These are phyloP conservation scores for Mesorhabditis spiculigera DNA, from an alignment of 2,888 invertebrate genomes.

Conservation along the genomic window DNA sequence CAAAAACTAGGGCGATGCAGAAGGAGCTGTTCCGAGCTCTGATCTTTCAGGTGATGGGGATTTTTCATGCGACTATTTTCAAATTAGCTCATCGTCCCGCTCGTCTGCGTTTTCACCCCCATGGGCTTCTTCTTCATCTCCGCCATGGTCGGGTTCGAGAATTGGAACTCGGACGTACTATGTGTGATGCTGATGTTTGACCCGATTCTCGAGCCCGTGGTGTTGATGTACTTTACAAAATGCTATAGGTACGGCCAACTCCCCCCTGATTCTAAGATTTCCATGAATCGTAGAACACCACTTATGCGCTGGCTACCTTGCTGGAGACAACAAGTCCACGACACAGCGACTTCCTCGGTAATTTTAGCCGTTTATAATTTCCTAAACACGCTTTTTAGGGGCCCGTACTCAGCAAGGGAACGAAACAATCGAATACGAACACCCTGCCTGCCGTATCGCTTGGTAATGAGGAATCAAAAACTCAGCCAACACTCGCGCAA, in stretches of 20 bases:
- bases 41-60: neutral
- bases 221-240: neutral
- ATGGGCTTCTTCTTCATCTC: neutral
- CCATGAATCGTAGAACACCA: too few species aligned
- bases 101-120: neutral
- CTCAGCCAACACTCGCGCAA: too few species aligned
- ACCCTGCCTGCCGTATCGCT: too few species aligned
- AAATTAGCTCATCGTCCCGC: neutral
- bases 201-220: neutral
- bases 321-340: too few species aligned
- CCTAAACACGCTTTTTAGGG: too few species aligned
- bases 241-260: neutral
- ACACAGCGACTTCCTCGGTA: too few species aligned
- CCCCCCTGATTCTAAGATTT: too few species aligned
- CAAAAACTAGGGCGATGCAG: neutral
- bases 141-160: neutral
- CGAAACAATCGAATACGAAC: too few species aligned
- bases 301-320: too few species aligned
- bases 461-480: too few species aligned
- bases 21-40: neutral
- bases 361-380: too few species aligned
- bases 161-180: neutral
- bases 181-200: neutral
- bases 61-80: neutral
- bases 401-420: too few species aligned